These are phyloP conservation scores for Antennarius maculatus DNA, from an alignment of 2,797 vertebrate species.

Conservation along the genomic window DNA sequence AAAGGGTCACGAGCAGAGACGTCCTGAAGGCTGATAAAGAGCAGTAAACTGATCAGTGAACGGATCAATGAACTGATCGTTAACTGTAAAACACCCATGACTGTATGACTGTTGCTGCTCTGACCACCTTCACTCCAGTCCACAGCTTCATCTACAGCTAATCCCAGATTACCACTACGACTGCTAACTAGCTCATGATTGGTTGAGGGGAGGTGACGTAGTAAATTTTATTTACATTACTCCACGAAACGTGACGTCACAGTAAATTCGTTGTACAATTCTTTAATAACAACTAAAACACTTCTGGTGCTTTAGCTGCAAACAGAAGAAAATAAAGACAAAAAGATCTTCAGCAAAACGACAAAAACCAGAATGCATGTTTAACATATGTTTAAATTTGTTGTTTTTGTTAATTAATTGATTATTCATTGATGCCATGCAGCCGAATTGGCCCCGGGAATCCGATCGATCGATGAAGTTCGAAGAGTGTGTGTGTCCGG, in stretches of 20 bases:
- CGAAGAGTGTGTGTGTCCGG: accelerated
- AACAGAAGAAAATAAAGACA: no score
- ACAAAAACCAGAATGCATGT: neutral
- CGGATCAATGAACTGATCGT: no score
- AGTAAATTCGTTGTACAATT: no score
- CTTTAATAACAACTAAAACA: no score
- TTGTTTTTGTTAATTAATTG: neutral
- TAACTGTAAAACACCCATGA: slow-evolving; percentile 19
- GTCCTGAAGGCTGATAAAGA: slow-evolving; percentile 6
- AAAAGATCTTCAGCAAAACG: no score
- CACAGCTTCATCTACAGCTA: slow-evolving; percentile 31
- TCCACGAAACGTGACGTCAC: no score
- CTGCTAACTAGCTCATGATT: neutral
- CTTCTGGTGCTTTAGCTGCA: no score
- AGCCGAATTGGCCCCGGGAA: slow-evolving; percentile 18
- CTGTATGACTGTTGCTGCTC: neutral
- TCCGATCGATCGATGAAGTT: accelerated
- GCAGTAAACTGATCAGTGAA: neutral
- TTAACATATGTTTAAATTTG: neutral
- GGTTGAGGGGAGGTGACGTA: neutral
- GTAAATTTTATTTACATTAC: neutral
- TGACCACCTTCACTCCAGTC: neutral
- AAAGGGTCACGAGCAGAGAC: slow-evolving; percentile 30
- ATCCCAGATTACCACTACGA: slow-evolving; percentile 65
- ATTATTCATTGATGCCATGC: accelerated